Evolutionary conservation across 1,140 invertebrate genomes (phyloP), one percentile per base, ranked within the genome.

Genomic region (Drosophila nigrodunni): DNA sequence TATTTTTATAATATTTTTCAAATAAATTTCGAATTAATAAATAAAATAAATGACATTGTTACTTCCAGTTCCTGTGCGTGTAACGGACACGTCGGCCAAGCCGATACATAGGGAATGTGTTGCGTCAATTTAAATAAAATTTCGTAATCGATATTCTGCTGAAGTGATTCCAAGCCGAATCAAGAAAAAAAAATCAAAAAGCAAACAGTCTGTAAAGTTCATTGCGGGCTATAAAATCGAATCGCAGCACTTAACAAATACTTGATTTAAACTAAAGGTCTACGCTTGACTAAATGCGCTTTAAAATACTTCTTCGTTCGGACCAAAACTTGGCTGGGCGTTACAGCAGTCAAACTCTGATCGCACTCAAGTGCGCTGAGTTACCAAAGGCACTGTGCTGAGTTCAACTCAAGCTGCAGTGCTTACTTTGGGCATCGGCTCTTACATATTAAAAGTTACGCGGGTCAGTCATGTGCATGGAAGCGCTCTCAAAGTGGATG

Each of bases 391-490:
- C 65, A 68, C 57, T 70, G 46, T 57, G 57, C 13, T 58, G 15
- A 67, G 73, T 50, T 75, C 41, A 52, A 64, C 46, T 75, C 41
- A 52, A 64, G 67, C 54, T 59, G 59, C 59, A 65, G 44, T 21
- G 35, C 46, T 44, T 25, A 62, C 70, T 60, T 62, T 55, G 30
- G 54, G 43, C 49, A 37, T 21, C 34, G 52, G 61, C 50, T 74
- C 80, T 82, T 82, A 18, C 61, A 35, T 74, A 87, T 82, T 87
- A 88, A 88, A 87, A 87, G 82, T 87, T 88, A 64, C 59, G 77
- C 70, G 79, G 82, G 82, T 70, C 83, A 87, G 83, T 87, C 82
- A 87, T 88, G 82, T 87, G 82, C 65, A 88, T 52, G 83, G 69
- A 87, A 73, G 83, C 83, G 77, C 64, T 46, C 49, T 11, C 30